Evolutionary conservation across 2,113 vertebrate genomes (phyloP), one percentile per base, ranked within the genome.

Genomic region (Microtus oregoni): DNA sequence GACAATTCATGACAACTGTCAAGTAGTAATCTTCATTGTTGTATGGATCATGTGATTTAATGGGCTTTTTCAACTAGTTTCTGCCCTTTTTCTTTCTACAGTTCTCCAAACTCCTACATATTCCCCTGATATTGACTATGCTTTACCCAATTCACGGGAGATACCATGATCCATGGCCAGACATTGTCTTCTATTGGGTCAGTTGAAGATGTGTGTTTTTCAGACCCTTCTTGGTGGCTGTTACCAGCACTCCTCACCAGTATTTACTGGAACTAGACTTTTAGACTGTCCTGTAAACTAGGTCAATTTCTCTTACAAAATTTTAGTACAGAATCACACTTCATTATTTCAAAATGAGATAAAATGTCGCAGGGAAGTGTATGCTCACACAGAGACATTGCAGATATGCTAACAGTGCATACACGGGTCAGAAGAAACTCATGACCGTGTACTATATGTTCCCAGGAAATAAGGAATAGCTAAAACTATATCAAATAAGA

Each of bases 61-160:
- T 58, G 2, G 0, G 0, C 2, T 77, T 1, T 11, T 93, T 38
- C 0, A 20, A 47, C 30, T 8, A 44, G 11, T 44, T 76, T 19
- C 52, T 2, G 5, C 5, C 68, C 78, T 4, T n/a, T 50, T 68
- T 3, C 1, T 77, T 76, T 85, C 65, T 79, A 55, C 0, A 88
- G 17, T 73, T 79, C n/a, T 79, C 15, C 15, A 89, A 41, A 28
- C 24, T 83, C 2, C 19, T 86, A n/a, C 20, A 47, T 58, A 17
- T 87, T 90, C n/a, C 41, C 67, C 87, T 11, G 90, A 75, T 72
- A 24, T 1, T 82, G 85, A 50, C 22, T 44, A 12, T 17, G 77
- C 70, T 61, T 92, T 89, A 19, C 11, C 75, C 26, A 75, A 50
- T 35, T 15, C 67, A 24, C 20, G 0, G 4, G 1, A 14, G 11